These are phyloP conservation scores for Diogma glabrata DNA, from an alignment of 2,888 invertebrate genomes.

Conservation along the genomic window DNA sequence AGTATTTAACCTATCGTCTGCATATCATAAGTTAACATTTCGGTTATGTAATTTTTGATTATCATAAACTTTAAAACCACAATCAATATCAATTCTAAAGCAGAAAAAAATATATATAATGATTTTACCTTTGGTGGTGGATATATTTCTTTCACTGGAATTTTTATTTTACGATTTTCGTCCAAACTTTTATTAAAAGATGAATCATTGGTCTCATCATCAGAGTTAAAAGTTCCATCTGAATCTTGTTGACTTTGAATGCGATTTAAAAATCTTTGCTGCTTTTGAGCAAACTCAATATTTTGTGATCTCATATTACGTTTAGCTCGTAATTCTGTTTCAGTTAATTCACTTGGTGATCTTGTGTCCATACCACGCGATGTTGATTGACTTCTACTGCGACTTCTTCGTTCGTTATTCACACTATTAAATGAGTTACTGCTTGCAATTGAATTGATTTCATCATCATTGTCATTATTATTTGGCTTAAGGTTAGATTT, in stretches of 20 bases:
- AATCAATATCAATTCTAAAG: too few species aligned
- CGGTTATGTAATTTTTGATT: too few species aligned
- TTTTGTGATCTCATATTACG: slow-evolving; percentile 50
- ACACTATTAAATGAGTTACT: not conserved
- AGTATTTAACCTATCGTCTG: too few species aligned
- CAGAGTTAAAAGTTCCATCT: slow-evolving; percentile 22
- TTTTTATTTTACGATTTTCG: not conserved
- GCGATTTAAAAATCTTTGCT: slow-evolving; percentile 46
- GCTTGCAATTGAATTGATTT: slow-evolving; percentile 13
- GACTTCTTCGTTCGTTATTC: slow-evolving; percentile 23
- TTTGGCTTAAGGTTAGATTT: slow-evolving; percentile 3
- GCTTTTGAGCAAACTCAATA: slow-evolving; percentile 49
- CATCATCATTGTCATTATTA: slow-evolving; percentile 14
- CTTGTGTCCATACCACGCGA: not conserved
- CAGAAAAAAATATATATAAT: too few species aligned
- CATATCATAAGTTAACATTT: too few species aligned
- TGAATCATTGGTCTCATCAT: slow-evolving; percentile 25
- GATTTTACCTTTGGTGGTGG: slow-evolving; percentile 19
- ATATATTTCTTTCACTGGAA: slow-evolving; percentile 10
- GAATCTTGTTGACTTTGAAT: slow-evolving; percentile 33
- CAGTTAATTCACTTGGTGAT: too few species aligned
- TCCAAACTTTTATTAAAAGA: slow-evolving; percentile 12
- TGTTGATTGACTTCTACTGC: slow-evolving; percentile 23
- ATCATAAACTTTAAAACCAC: too few species aligned
- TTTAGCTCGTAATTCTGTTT: slow-evolving; percentile 17